A percentile compares a stretch with the other conserved stretches of the same genome.
phyloP scores from a whole-genome alignment of 1,140 invertebrate species.

The Diuraphis noxia region DNA sequence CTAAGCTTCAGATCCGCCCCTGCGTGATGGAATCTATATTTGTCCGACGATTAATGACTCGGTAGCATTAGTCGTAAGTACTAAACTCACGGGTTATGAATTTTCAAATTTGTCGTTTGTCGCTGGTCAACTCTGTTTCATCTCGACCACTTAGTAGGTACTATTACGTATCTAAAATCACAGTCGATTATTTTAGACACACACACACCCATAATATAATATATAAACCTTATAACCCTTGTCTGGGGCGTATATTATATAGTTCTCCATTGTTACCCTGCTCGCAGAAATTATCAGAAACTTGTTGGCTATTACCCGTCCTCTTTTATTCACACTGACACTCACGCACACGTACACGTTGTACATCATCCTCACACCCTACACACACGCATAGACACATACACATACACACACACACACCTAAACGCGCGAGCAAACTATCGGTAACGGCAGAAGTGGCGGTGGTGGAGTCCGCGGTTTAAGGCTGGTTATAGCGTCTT shows the following conservation, averaged over 20 bases:
- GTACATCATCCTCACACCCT: neutral
- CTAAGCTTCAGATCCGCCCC: too few relatives aligned
- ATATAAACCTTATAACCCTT: neutral
- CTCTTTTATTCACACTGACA: slow-evolving; percentile 18
- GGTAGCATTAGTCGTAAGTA: neutral
- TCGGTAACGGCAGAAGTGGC: neutral
- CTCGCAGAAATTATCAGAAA: slow-evolving; percentile 33
- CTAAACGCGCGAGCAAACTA: neutral
- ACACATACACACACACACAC: neutral
- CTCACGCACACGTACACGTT: neutral
- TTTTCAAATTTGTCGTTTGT: neutral
- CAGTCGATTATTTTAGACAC: neutral
- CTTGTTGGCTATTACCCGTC: neutral
- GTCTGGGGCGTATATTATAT: neutral
- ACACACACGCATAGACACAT: neutral
- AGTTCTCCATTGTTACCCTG: slow-evolving; percentile 37
- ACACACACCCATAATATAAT: too few relatives aligned
- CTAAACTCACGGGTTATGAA: neutral
- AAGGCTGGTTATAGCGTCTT: slow-evolving; percentile 38
- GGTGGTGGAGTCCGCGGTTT: neutral
- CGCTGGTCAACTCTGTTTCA: neutral
- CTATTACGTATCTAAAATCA: neutral
- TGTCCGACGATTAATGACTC: neutral
- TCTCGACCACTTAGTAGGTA: neutral
- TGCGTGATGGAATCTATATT: neutral